Conservation (phyloP, 2,113 vertebrate genomes). For the Bombycilla garrulus region DNA sequence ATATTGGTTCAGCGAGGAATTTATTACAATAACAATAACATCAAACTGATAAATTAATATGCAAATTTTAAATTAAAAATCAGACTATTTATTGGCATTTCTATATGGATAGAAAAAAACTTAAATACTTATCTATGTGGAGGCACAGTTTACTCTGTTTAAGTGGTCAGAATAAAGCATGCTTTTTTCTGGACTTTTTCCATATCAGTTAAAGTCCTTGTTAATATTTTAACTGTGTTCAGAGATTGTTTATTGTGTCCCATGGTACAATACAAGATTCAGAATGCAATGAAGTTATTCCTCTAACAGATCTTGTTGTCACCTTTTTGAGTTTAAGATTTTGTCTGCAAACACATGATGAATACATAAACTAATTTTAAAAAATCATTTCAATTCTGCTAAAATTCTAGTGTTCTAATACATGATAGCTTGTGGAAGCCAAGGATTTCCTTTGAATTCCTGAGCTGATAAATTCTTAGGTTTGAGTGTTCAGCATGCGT, state of each 20-base stretch:
- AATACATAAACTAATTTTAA: not conserved
- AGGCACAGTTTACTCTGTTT: not conserved
- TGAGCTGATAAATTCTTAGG: not conserved
- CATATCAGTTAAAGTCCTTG: not conserved
- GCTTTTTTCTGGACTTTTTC: not conserved
- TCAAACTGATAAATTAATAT: not conserved
- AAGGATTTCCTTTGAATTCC: not conserved
- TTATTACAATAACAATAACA: rapidly evolving
- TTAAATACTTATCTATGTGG: not conserved
- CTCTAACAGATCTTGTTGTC: not conserved
- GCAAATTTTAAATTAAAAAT: not conserved
- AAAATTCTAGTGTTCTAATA: not conserved
- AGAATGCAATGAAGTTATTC: not conserved
- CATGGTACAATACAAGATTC: not conserved
- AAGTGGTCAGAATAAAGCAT: not conserved
- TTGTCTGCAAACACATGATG: not conserved
- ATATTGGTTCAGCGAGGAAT: not conserved
- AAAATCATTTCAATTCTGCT: not conserved
- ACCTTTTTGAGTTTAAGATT: not conserved
- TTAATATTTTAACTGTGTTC: not conserved
- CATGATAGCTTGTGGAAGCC: not conserved
- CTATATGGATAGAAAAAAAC: not conserved
- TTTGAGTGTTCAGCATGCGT: not conserved
- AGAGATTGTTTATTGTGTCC: not conserved
- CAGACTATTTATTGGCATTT: not conserved